Conservation (phyloP, 2,113 vertebrate species). For the Excalfactoria chinensis region DNA sequence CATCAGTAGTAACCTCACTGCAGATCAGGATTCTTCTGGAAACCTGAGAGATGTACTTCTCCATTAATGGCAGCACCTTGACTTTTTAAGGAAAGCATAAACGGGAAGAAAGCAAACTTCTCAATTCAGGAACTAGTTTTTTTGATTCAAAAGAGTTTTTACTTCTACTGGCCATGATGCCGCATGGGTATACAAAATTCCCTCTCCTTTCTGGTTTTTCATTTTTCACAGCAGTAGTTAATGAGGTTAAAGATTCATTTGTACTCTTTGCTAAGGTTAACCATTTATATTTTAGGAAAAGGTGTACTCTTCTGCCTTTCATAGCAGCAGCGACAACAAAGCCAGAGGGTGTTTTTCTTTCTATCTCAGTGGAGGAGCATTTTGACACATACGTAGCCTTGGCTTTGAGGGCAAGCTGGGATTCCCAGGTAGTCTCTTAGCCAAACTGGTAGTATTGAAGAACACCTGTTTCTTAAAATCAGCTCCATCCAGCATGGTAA, state of each 20-base stretch:
- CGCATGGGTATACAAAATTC: not conserved
- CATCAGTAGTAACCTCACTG: accelerated
- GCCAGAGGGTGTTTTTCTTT: not conserved
- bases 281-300: not conserved
- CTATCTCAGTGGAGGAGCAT: not conserved
- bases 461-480: not conserved
- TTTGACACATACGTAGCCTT: not conserved
- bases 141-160: not conserved
- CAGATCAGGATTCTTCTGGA: not conserved
- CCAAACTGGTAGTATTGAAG: accelerated
- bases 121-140: not conserved
- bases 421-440: not conserved
- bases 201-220: not conserved
- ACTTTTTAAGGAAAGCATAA: not conserved
- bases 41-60: not conserved
- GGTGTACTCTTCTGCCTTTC: not conserved
- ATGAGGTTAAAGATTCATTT: not conserved
- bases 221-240: not conserved
- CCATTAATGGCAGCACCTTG: not conserved
- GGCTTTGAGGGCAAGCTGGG: not conserved
- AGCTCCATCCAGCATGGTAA: not conserved
- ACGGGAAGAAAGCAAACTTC: not conserved
- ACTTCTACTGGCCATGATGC: not conserved
- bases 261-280: not conserved
- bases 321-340: not conserved